A percentile compares a stretch with the other conserved stretches of the same genome.
Conservation (phyloP, 2,113 vertebrate genomes). For the Rhombomys opimus region DNA sequence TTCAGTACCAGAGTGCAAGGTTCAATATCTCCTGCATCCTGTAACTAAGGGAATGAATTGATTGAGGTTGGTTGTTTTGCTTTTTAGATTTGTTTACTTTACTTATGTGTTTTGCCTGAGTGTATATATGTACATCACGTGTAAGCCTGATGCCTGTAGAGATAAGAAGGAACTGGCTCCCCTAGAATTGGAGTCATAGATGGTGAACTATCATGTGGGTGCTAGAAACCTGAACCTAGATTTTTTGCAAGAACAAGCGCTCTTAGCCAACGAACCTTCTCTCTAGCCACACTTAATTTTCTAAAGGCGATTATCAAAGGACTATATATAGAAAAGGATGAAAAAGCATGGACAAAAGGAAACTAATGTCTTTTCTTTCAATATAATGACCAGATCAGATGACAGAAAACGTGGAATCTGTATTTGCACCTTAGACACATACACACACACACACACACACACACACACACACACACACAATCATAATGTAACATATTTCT, state of each 20-base stretch:
- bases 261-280: neutral
- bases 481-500: neutral
- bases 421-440: conserved; percentile 19
- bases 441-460: neutral
- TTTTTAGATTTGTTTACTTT: neutral
- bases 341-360: conserved; percentile 15
- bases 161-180: neutral
- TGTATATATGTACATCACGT: neutral
- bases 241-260: neutral
- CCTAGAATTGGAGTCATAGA: neutral
- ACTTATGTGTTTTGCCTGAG: neutral
- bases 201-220: neutral
- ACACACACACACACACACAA: neutral
- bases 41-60: neutral
- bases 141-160: neutral
- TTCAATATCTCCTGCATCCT: neutral
- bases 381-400: neutral
- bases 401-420: neutral
- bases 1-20: neutral
- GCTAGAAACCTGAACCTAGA: neutral
- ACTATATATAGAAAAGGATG: conserved; percentile 10
- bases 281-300: neutral
- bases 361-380: conserved; percentile 31
- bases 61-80: neutral
- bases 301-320: neutral